Percentiles rank a stretch among this genome's conserved stretches.
phyloP scores from a whole-genome alignment of 2,888 invertebrate species.

The Epsilonema sp. region DNA sequence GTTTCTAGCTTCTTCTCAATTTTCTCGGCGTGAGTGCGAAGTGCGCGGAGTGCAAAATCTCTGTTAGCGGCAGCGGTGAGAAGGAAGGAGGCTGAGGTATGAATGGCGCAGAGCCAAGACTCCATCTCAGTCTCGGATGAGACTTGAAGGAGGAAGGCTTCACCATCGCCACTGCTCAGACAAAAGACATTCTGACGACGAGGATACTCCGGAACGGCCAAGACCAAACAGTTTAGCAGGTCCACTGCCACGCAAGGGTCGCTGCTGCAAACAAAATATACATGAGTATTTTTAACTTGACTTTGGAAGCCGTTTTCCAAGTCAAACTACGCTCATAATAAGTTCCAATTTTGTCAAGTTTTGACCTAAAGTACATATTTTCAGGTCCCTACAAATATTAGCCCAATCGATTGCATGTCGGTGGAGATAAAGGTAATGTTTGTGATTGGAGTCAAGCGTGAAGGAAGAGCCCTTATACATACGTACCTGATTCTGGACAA shows the following conservation, averaged over 20 bases:
- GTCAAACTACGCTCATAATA: too few relatives aligned
- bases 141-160: conserved; percentile 79
- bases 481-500: background rate
- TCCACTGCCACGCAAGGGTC: background rate
- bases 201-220: conserved; percentile 95
- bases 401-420: too few relatives aligned
- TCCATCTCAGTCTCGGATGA: conserved; percentile 8
- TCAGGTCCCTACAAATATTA: too few relatives aligned
- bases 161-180: conserved; percentile 88
- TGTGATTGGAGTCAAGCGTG: too few relatives aligned
- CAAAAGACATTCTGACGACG: conserved; percentile 94
- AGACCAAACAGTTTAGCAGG: conserved; percentile 49
- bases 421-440: too few relatives aligned
- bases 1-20: conserved; percentile 7
- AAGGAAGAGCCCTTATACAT: too few relatives aligned
- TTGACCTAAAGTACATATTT: too few relatives aligned
- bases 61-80: background rate
- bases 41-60: conserved; percentile 1
- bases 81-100: conserved; percentile 5
- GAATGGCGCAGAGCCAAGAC: conserved; percentile 4
- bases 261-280: background rate
- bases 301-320: too few relatives aligned
- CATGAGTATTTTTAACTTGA: too few relatives aligned
- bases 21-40: conserved; percentile 4
- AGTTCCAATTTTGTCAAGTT: too few relatives aligned